A percentile compares a stretch with the other conserved stretches of the same genome.
Evolutionary conservation across 2,113 vertebrate genomes (phyloP).

Genomic region (Monopterus albus): DNA sequence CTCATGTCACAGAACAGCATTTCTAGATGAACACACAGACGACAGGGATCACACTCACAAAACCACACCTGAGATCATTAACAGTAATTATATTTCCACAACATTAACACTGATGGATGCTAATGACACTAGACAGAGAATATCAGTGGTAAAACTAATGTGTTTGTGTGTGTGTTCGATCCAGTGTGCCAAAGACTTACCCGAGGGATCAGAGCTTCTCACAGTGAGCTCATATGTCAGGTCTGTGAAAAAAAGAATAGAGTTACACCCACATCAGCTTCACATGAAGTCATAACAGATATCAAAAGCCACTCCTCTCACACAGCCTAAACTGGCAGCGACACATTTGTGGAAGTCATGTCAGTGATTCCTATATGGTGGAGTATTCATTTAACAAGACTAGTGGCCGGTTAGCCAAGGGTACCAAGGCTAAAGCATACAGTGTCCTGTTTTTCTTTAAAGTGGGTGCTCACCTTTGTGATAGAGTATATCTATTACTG

Average conservation of each 20-base stretch:
- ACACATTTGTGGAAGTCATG: conserved; percentile 3
- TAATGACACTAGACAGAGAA: background rate
- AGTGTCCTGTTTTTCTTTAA: conserved; percentile 7
- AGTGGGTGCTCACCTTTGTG: conserved; percentile 2
- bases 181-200: conserved; percentile 81
- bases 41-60: background rate
- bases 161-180: too few species aligned
- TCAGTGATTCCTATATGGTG: conserved; percentile 17
- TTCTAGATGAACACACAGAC: background rate
- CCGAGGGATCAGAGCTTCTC: conserved; percentile 89
- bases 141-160: background rate
- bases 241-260: conserved; percentile 83
- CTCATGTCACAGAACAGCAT: background rate
- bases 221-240: conserved; percentile 95
- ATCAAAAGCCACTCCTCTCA: conserved; percentile 12
- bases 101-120: background rate
- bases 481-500: background rate
- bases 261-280: conserved; percentile 13
- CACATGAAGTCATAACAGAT: conserved; percentile 6
- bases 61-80: background rate
- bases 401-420: conserved; percentile 46
- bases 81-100: background rate
- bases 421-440: conserved; percentile 2
- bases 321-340: conserved; percentile 1
- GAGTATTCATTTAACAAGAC: conserved; percentile 43